Evolutionary conservation across 1,140 invertebrate genomes (phyloP).

Genomic region (Drosophila virilis): DNA sequence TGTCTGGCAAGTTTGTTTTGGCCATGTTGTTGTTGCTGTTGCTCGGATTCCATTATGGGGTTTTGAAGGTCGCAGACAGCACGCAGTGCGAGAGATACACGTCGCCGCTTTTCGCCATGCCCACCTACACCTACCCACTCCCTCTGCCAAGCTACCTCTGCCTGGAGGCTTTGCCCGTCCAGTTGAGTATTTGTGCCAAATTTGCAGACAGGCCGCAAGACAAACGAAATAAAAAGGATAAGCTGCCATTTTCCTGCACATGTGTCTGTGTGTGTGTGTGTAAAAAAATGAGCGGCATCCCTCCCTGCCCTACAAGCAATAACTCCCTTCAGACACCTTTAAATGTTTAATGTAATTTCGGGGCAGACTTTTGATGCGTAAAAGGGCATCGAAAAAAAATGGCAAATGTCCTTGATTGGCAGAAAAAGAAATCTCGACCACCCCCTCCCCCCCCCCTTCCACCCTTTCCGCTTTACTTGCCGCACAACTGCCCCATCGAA

Average conservation of each 20-base stretch:
- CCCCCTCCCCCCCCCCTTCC: neutral
- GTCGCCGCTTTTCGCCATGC: neutral
- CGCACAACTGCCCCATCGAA: no score
- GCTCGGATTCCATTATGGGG: constrained; percentile 18
- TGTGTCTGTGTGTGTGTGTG: neutral
- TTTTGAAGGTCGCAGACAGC: constrained; percentile 72
- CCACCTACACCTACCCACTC: neutral
- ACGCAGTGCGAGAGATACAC: constrained; percentile 9
- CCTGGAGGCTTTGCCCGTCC: neutral
- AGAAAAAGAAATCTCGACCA: neutral
- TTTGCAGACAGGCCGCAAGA: constrained; percentile 32
- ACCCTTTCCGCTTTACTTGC: neutral
- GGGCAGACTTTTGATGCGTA: neutral
- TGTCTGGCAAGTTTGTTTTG: constrained; percentile 68
- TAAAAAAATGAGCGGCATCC: neutral
- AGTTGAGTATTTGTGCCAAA: constrained; percentile 16
- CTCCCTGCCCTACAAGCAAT: neutral
- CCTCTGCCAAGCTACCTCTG: neutral
- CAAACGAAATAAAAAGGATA: neutral
- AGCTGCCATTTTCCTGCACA: neutral
- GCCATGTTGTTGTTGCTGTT: constrained; percentile 31
- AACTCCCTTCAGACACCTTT: constrained; percentile 18
- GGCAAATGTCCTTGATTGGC: constrained; percentile 33
- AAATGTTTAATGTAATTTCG: constrained; percentile 44
- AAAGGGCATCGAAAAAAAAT: constrained; percentile 10